phyloP scores from a whole-genome alignment of 1,140 invertebrate genomes.

The Drosophila lini region DNA sequence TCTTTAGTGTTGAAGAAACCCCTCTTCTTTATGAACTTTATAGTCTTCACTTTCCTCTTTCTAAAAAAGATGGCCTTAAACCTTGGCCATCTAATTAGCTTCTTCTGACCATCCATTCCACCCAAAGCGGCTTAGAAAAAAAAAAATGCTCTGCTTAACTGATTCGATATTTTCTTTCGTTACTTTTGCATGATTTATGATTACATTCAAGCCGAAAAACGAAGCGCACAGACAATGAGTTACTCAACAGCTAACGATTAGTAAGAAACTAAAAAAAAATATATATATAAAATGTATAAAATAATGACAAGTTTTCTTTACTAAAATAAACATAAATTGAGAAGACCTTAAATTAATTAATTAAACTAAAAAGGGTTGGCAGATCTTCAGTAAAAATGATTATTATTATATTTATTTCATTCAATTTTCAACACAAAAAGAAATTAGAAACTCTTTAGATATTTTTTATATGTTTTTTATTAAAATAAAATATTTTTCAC shows the following conservation, averaged over 20 bases:
- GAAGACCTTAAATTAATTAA: not conserved
- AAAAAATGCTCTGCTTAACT: conserved; percentile 39
- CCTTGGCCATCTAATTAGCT: conserved; percentile 38
- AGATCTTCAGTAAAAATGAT: not conserved
- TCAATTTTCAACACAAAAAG: not conserved
- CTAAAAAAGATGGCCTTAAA: conserved; percentile 22
- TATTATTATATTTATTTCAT: too few species aligned
- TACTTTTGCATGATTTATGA: conserved; percentile 52
- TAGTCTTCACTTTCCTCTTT: conserved; percentile 9
- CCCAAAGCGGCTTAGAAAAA: conserved; percentile 10
- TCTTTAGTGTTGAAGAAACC: not conserved
- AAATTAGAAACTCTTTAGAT: not conserved
- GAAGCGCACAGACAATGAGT: not conserved
- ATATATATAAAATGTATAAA: not conserved
- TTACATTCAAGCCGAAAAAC: conserved; percentile 19
- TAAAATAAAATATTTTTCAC: not conserved
- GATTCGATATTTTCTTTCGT: conserved; percentile 27
- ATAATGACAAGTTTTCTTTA: not conserved
- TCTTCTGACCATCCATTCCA: conserved; percentile 15
- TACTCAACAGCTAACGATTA: conserved; percentile 23
- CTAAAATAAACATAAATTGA: not conserved
- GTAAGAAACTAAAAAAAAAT: not conserved
- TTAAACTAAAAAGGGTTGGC: not conserved
- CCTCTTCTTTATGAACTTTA: not conserved
- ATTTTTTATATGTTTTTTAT: not conserved